Conservation (phyloP, 37 sponge, comb jelly and placozoan genomes). For the Ephydatia muelleri region DNA sequence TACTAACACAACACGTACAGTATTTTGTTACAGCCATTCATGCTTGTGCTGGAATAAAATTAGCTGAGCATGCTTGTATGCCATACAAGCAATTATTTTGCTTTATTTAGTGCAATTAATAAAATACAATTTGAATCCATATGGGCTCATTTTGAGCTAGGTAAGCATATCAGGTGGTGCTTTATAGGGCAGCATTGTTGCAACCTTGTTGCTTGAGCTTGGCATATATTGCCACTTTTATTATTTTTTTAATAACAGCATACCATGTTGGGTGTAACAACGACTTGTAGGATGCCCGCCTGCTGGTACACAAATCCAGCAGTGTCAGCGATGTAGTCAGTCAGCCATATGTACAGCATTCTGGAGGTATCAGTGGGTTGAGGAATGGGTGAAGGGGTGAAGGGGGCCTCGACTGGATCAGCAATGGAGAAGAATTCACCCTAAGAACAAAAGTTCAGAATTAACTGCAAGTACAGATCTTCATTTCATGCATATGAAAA, state of each 20-base stretch:
- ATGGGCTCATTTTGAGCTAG: no score
- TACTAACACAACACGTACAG: slow-evolving; percentile 2
- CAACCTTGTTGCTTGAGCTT: no score
- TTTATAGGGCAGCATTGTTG: no score
- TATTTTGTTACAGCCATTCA: no score
- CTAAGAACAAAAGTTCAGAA: slow-evolving; percentile 23
- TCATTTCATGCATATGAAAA: neutral
- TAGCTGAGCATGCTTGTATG: no score
- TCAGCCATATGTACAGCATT: slow-evolving; percentile 90
- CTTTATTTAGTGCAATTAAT: no score
- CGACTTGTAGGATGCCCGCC: slow-evolving; percentile 60
- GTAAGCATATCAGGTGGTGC: slow-evolving; percentile 57
- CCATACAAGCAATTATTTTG: no score
- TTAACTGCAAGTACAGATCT: neutral
- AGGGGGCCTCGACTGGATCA: slow-evolving; percentile 74
- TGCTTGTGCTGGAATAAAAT: no score
- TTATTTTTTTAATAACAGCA: slow-evolving; percentile 40
- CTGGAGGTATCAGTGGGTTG: slow-evolving; percentile 25
- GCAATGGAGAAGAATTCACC: slow-evolving; percentile 75
- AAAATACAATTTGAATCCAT: no score
- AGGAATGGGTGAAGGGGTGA: slow-evolving; percentile 74
- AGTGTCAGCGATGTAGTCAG: slow-evolving; percentile 81
- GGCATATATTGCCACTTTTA: slow-evolving; percentile 34
- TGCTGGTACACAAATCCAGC: slow-evolving; percentile 83
- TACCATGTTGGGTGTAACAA: slow-evolving; percentile 35